These are phyloP conservation scores for Carettochelys insculpta DNA, from an alignment of 2,113 vertebrate genomes.

Conservation along the genomic window DNA sequence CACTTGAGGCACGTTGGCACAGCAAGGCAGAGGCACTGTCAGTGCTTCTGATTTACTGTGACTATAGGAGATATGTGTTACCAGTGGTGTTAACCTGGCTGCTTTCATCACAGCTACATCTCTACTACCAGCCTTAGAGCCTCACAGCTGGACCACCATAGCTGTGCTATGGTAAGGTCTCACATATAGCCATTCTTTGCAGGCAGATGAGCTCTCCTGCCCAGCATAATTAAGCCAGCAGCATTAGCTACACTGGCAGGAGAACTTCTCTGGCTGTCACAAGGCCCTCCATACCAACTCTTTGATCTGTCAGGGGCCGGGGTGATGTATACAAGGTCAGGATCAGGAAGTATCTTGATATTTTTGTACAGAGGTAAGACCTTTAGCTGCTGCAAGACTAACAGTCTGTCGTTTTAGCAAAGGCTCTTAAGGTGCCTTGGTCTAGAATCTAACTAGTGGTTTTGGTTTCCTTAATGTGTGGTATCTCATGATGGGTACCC, in stretches of 20 bases:
- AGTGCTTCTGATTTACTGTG: neutral
- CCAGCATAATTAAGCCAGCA: too few relatives aligned
- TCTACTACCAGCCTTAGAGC: too few relatives aligned
- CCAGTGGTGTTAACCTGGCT: rapidly evolving
- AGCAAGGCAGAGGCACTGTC: too few relatives aligned
- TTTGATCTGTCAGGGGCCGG: too few relatives aligned
- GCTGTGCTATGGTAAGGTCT: too few relatives aligned
- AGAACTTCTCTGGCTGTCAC: too few relatives aligned
- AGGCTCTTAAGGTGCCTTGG: neutral
- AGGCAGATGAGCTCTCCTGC: too few relatives aligned
- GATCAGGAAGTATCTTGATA: neutral
- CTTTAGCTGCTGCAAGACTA: neutral
- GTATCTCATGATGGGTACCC: neutral
- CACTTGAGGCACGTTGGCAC: neutral
- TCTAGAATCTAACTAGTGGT: neutral
- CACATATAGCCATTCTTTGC: too few relatives aligned
- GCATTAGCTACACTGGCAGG: too few relatives aligned
- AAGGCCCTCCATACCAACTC: too few relatives aligned
- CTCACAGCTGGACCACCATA: too few relatives aligned
- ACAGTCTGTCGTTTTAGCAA: neutral
- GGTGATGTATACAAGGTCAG: too few relatives aligned
- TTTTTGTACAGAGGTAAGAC: neutral
- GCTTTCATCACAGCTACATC: neutral
- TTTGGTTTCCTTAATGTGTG: neutral
- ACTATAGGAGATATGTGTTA: neutral